A percentile compares a stretch with the other conserved stretches of the same genome.
Conservation (phyloP, 2,113 vertebrate species). For the Euleptes europaea region DNA sequence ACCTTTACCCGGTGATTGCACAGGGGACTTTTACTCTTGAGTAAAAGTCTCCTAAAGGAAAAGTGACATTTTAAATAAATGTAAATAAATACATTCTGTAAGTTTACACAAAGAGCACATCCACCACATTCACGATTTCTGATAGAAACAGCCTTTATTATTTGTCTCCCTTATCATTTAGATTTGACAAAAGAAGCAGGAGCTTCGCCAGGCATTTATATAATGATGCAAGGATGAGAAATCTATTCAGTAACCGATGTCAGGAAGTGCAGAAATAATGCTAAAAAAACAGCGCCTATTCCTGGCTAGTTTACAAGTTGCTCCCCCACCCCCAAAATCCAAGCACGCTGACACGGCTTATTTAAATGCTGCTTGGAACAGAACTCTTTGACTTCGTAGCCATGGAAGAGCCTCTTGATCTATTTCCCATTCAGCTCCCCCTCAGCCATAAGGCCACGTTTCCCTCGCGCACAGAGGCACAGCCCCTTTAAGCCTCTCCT, state of each 20-base stretch:
- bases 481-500: slow-evolving; percentile 51
- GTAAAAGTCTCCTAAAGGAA: neutral
- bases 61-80: too few species aligned
- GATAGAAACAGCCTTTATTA: neutral
- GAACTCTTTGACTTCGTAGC: slow-evolving; percentile 25
- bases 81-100: too few species aligned
- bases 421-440: slow-evolving; percentile 28
- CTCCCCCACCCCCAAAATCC: neutral
- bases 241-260: neutral
- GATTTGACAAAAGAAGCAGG: slow-evolving; percentile 21
- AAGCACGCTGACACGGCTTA: slow-evolving; percentile 26
- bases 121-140: neutral
- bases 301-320: slow-evolving; percentile 21
- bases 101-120: neutral
- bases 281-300: neutral
- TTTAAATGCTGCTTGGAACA: slow-evolving; percentile 35
- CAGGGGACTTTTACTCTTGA: too few species aligned
- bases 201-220: slow-evolving; percentile 14
- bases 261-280: slow-evolving; percentile 43
- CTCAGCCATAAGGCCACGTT: slow-evolving; percentile 24
- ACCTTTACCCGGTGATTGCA: too few species aligned
- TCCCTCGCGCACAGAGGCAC: slow-evolving; percentile 37
- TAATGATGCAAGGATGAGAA: slow-evolving; percentile 20
- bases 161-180: neutral
- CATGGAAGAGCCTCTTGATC: neutral